A percentile compares a stretch with the other conserved stretches of the same genome.
These are phyloP conservation scores for Pantherophis alleghaniensis DNA, from an alignment of 2,797 vertebrate species.

Conservation along the genomic window DNA sequence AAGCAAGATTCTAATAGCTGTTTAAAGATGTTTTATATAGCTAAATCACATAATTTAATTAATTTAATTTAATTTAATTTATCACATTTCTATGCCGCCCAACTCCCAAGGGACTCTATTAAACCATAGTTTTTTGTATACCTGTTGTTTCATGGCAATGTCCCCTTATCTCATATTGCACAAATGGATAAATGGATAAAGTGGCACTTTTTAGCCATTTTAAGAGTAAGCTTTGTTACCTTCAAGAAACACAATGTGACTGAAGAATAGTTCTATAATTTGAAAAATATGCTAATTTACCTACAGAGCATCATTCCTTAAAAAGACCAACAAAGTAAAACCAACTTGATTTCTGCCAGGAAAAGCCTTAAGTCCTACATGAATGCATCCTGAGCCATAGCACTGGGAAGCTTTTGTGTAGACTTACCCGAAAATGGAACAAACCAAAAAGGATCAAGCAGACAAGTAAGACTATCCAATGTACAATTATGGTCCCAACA, in stretches of 20 bases:
- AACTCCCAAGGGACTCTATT: too few relatives aligned
- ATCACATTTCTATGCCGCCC: too few relatives aligned
- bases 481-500: not conserved
- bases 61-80: too few relatives aligned
- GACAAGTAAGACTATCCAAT: conserved; percentile 8
- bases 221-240: not conserved
- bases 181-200: not conserved
- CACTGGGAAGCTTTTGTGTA: not conserved
- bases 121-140: not conserved
- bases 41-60: too few relatives aligned
- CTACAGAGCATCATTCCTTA: not conserved
- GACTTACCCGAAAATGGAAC: conserved; percentile 23
- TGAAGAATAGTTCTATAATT: not conserved
- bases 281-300: not conserved
- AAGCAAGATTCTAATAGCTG: not conserved
- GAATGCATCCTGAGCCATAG: not conserved
- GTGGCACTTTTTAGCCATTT: not conserved
- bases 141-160: not conserved
- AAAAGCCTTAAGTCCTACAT: not conserved
- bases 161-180: not conserved
- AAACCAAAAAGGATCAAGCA: conserved; percentile 13
- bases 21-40: not conserved
- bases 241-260: not conserved
- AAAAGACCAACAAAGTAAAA: not conserved
- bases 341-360: not conserved